These are phyloP conservation scores for Antitype chi DNA, from an alignment of 2,888 invertebrate species.

Conservation along the genomic window DNA sequence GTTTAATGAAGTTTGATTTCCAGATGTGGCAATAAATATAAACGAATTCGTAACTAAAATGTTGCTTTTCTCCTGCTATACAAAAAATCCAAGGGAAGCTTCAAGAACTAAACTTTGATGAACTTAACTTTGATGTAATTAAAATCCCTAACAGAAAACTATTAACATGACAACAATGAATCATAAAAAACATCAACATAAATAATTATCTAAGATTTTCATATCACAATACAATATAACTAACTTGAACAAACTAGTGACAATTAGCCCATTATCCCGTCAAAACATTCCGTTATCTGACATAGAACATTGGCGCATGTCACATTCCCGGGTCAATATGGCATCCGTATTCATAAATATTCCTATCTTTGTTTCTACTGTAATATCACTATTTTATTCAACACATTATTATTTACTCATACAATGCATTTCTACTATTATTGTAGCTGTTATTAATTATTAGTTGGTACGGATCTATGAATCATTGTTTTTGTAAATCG, in stretches of 20 bases:
- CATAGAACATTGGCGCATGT: slow-evolving; percentile 31
- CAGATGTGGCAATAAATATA: neutral
- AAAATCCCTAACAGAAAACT: neutral
- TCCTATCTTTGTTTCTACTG: slow-evolving; percentile 26
- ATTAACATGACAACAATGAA: neutral
- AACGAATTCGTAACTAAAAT: neutral
- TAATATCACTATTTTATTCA: slow-evolving; percentile 33
- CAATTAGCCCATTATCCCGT: slow-evolving; percentile 35
- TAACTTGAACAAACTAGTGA: neutral
- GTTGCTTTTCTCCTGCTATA: too few relatives aligned
- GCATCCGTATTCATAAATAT: slow-evolving; percentile 7
- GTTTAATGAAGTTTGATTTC: too few relatives aligned
- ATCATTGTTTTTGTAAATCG: slow-evolving; percentile 36
- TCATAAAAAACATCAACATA: neutral
- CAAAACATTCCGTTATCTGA: slow-evolving; percentile 19
- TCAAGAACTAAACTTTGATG: neutral
- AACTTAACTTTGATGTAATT: neutral
- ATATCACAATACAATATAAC: neutral
- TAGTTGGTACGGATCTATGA: slow-evolving; percentile 30
- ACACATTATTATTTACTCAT: neutral
- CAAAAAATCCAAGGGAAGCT: neutral
- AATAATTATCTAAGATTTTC: too few relatives aligned
- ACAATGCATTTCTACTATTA: slow-evolving; percentile 50
- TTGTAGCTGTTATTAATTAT: slow-evolving; percentile 40
- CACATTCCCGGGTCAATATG: slow-evolving; percentile 27